These are phyloP conservation scores for Physeter macrocephalus DNA, from an alignment of 2,113 vertebrate species.

Conservation along the genomic window DNA sequence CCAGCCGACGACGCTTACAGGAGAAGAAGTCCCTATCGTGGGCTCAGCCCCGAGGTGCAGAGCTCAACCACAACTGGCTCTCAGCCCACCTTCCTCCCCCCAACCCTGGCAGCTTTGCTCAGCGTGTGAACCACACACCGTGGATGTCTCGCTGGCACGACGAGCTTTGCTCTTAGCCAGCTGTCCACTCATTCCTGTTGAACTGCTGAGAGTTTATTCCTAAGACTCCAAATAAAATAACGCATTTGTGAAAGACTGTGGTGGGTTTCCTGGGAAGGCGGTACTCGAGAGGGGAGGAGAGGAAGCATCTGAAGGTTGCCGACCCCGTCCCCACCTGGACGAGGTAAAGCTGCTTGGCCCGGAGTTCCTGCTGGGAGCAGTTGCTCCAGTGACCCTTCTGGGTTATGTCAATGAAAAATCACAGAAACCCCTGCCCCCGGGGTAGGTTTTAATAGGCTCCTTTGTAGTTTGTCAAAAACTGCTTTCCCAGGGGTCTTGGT, in stretches of 20 bases:
- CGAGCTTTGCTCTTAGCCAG: neutral
- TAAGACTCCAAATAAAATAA: neutral
- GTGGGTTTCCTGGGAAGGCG: neutral
- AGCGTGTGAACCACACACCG: neutral
- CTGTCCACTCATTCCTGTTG: neutral
- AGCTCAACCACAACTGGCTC: neutral
- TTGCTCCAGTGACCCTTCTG: neutral
- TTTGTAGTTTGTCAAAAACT: neutral
- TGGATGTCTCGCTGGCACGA: fast-evolving
- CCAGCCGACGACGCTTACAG: fast-evolving
- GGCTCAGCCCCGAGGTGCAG: neutral
- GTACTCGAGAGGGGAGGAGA: neutral
- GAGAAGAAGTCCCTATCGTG: neutral
- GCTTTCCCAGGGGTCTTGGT: neutral
- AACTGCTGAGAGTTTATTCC: neutral
- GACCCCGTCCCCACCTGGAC: neutral
- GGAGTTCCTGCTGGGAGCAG: neutral
- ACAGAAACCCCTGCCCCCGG: neutral
- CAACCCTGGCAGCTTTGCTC: neutral
- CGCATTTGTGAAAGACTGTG: neutral
- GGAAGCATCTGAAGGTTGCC: neutral
- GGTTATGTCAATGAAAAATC: neutral
- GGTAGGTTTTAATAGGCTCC: neutral
- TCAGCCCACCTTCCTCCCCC: neutral
- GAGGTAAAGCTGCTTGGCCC: neutral